These are phyloP conservation scores for Rhea pennata DNA, from an alignment of 2,113 vertebrate species.

Conservation along the genomic window DNA sequence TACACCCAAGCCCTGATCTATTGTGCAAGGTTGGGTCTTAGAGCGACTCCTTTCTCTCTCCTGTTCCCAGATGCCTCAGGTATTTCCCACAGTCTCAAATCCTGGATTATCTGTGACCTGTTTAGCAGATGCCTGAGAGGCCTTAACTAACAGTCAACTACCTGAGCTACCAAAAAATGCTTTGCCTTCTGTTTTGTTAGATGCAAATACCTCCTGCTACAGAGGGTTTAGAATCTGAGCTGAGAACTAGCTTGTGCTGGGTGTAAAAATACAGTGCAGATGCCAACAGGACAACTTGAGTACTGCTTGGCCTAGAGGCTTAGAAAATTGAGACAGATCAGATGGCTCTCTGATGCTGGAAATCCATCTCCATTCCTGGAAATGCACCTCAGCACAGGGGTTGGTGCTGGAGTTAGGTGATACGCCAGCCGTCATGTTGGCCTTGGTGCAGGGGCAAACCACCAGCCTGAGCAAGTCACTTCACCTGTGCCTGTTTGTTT, in stretches of 20 bases:
- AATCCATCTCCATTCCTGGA: background rate
- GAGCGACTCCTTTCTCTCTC: background rate
- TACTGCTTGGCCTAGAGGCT: background rate
- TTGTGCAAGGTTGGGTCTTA: background rate
- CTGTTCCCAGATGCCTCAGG: fast-evolving
- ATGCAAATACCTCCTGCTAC: fast-evolving
- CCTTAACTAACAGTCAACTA: background rate
- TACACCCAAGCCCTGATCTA: fast-evolving
- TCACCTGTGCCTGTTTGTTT: background rate
- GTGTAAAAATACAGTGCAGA: background rate
- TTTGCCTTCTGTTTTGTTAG: background rate
- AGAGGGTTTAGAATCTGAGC: background rate
- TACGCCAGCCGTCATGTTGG: background rate
- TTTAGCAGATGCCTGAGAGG: background rate
- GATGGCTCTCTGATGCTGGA: background rate
- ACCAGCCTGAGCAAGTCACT: background rate
- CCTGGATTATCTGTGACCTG: background rate
- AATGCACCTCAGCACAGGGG: background rate
- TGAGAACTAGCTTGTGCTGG: background rate
- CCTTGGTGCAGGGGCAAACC: background rate
- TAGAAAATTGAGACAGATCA: background rate
- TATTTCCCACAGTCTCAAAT: background rate
- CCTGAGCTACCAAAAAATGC: background rate
- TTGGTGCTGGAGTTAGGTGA: background rate
- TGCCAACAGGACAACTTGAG: background rate